Base-by-base conservation (phyloP, 2,113 vertebrate genomes). In the Damaliscus lunatus region DNA sequence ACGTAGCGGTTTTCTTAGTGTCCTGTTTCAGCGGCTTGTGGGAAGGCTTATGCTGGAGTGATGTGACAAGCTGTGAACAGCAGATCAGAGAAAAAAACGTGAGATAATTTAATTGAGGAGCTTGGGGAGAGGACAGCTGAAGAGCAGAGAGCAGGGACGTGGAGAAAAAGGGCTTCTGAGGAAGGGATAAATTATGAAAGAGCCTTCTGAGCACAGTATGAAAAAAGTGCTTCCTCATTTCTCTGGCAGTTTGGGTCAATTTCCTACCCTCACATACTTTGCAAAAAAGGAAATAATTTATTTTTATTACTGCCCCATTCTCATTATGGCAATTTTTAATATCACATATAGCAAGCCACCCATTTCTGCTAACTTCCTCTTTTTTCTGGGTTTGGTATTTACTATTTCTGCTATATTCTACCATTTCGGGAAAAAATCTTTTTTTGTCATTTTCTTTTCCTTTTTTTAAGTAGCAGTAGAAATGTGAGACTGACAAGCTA, bases 211-310 rank as follows among this genome's bases (percentile, higher is more conserved):
- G 92, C 96, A 91, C 89, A 93, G 86, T 81, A 87, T 96, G 71
- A 90, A 90, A 95, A 96, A 50, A 50, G 31, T 57, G 94, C 97
- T 98, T 98, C 96, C 98, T 97, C 1, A 3, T 98, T 98, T 93
- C 91, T 98, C 93, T 97, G 98, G 97, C 98, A 98, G 97, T 96
- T 97, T 96, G 90, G 94, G 98, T 98, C 97, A 97, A 27, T 23
- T 98, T 97, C 96, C 97, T 97, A 98, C 81, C 83, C 92, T 93
- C 95, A 36, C 95, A 98, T 97, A 96, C 94, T 98, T 98, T 98
- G 97, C 98, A 88, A 96, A 98, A 98, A 98, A 97, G 94, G 95
- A 98, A 98, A 99, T 98, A 92, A 98, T 98, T 98, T 98, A 97
- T 99, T 98, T 98, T 98, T 98, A 98, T 98, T 95, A 97, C 97